Evolutionary conservation across 2,888 invertebrate genomes (phyloP).

Genomic region (Pachycephus smyrnensis): DNA sequence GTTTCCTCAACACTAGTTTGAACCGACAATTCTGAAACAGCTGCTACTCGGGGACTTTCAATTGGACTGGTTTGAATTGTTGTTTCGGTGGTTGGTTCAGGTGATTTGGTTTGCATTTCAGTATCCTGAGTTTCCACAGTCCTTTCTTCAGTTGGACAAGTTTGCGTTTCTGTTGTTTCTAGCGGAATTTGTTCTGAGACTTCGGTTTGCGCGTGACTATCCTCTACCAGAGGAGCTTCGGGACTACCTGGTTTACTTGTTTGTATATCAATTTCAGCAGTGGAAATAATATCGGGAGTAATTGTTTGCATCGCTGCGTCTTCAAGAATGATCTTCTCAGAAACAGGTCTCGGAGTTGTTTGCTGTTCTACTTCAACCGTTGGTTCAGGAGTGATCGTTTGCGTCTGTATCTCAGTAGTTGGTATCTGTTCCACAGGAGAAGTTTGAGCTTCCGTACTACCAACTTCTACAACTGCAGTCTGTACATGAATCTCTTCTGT

Average conservation of each 20-base stretch:
- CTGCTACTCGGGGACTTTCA: constrained; percentile 27
- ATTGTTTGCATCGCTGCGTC: constrained; percentile 67
- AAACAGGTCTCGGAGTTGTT: constrained; percentile 54
- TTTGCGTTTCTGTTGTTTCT: constrained; percentile 52
- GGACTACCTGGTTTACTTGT: constrained; percentile 47
- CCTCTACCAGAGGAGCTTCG: constrained; percentile 63
- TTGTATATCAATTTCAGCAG: constrained; percentile 57
- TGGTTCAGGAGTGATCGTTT: constrained; percentile 59
- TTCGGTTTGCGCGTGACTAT: constrained; percentile 69
- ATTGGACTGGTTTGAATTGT: constrained; percentile 51
- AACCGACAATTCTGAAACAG: constrained; percentile 32
- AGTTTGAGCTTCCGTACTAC: constrained; percentile 50
- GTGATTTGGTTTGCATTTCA: constrained; percentile 48
- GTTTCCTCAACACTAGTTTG: constrained; percentile 59
- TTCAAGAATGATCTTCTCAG: constrained; percentile 51
- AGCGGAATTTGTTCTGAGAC: constrained; percentile 50
- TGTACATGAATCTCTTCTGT: constrained; percentile 22
- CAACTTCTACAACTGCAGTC: constrained; percentile 15
- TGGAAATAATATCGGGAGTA: constrained; percentile 55
- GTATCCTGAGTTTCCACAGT: constrained; percentile 44
- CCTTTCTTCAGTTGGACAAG: constrained; percentile 37
- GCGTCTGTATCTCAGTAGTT: constrained; percentile 64
- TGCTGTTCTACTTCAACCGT: constrained; percentile 54
- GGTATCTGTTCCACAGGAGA: constrained; percentile 59
- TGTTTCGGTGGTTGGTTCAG: constrained; percentile 32